Conservation (phyloP, 1,140 invertebrate genomes). For the Philotrypesis tridentata region DNA sequence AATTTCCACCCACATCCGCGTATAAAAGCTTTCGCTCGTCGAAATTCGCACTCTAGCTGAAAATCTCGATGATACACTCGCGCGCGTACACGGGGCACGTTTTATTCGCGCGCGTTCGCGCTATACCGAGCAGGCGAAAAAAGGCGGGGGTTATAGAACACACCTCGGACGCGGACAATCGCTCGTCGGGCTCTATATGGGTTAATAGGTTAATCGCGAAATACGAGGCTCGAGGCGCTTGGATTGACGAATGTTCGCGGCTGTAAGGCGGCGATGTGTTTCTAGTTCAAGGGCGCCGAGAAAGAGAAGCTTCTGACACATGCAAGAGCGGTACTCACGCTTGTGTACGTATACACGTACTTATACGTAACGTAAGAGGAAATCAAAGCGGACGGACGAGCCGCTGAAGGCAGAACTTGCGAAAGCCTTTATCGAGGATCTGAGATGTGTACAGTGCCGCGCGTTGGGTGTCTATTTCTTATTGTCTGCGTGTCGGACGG, state of each 20-base stretch:
- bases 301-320: background rate
- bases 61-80: too few relatives aligned
- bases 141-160: too few relatives aligned
- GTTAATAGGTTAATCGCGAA: conserved; percentile 21
- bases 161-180: background rate
- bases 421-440: background rate
- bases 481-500: too few relatives aligned
- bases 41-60: too few relatives aligned
- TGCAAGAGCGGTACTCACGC: background rate
- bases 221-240: background rate
- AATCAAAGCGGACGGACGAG: background rate
- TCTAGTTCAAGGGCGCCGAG: conserved; percentile 25
- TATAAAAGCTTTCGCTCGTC: too few relatives aligned
- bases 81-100: too few relatives aligned
- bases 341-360: too few relatives aligned
- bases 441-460: background rate
- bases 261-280: background rate
- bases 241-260: conserved; percentile 17
- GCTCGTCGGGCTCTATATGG: background rate
- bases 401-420: background rate
- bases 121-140: too few relatives aligned
- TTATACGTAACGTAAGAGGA: background rate
- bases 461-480: too few relatives aligned
- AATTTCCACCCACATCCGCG: too few relatives aligned
- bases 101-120: too few relatives aligned